phyloP scores from a whole-genome alignment of 2,113 vertebrate genomes.

The Trochalopteron elliotii region DNA sequence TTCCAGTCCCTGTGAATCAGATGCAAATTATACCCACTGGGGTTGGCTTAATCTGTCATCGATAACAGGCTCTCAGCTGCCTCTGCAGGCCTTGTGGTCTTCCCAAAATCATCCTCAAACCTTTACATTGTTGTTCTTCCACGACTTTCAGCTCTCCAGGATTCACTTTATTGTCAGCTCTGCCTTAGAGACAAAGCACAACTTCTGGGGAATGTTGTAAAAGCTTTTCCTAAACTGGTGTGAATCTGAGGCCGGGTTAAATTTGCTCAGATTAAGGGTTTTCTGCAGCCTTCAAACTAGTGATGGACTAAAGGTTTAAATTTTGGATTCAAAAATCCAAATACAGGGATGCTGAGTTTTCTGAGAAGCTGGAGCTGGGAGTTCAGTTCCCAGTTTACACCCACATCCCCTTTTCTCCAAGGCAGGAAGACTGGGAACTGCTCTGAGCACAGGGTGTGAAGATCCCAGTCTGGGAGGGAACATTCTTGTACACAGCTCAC shows the following conservation, averaged over 20 bases:
- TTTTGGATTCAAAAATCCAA: neutral
- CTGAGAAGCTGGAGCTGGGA: neutral
- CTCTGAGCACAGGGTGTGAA: neutral
- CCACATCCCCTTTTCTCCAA: neutral
- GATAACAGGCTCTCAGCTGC: neutral
- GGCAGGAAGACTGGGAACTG: neutral
- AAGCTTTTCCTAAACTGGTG: neutral
- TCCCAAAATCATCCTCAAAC: neutral
- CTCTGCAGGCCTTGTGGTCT: neutral
- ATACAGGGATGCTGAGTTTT: neutral
- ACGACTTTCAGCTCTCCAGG: neutral
- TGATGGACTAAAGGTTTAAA: neutral
- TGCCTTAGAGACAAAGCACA: neutral
- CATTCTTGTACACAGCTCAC: neutral
- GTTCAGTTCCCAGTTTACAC: neutral
- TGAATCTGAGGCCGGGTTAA: neutral
- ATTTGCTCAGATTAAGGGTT: neutral
- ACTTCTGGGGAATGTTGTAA: neutral
- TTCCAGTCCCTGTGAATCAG: conserved; percentile 7
- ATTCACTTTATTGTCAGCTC: neutral
- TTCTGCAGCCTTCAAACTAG: neutral
- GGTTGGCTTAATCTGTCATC: neutral
- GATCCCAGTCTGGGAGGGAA: neutral
- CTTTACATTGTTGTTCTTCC: neutral
- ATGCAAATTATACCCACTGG: neutral